Evolutionary conservation across 2,888 invertebrate species (phyloP).

Genomic region (Pomacea canaliculata): DNA sequence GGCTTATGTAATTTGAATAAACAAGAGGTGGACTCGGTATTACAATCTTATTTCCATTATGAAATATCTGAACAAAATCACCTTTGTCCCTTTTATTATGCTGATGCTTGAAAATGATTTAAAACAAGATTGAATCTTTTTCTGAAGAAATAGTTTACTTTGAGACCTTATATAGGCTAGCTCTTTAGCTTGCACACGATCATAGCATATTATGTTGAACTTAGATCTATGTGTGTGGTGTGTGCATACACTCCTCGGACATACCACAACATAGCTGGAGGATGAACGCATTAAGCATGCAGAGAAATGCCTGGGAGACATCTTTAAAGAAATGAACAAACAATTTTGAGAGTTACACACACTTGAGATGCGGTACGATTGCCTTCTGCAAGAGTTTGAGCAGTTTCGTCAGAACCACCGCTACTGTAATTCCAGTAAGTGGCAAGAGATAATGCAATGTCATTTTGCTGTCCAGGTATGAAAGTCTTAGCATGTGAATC

Average conservation of each 20-base stretch:
- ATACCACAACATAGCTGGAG: slow-evolving; percentile 3
- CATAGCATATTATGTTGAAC: too few relatives aligned
- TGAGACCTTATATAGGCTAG: too few relatives aligned
- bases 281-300: slow-evolving; percentile 25
- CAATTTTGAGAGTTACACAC: slow-evolving; percentile 25
- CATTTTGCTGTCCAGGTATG: neutral
- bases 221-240: neutral
- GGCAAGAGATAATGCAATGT: neutral
- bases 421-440: slow-evolving; percentile 19
- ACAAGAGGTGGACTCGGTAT: too few relatives aligned
- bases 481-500: neutral
- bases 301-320: slow-evolving; percentile 22
- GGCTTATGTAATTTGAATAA: too few relatives aligned
- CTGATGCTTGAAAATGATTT: too few relatives aligned
- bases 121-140: too few relatives aligned
- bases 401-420: slow-evolving; percentile 25
- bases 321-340: slow-evolving; percentile 8
- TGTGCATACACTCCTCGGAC: neutral
- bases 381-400: slow-evolving; percentile 16
- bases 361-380: slow-evolving; percentile 18
- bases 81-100: too few relatives aligned
- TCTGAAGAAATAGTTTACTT: too few relatives aligned
- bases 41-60: too few relatives aligned
- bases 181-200: too few relatives aligned
- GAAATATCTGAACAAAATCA: too few relatives aligned